A percentile compares a stretch with the other conserved stretches of the same genome.
phyloP scores from a whole-genome alignment of 37 sponge, comb jelly and placozoan species.

The Haliclona indistincta region DNA sequence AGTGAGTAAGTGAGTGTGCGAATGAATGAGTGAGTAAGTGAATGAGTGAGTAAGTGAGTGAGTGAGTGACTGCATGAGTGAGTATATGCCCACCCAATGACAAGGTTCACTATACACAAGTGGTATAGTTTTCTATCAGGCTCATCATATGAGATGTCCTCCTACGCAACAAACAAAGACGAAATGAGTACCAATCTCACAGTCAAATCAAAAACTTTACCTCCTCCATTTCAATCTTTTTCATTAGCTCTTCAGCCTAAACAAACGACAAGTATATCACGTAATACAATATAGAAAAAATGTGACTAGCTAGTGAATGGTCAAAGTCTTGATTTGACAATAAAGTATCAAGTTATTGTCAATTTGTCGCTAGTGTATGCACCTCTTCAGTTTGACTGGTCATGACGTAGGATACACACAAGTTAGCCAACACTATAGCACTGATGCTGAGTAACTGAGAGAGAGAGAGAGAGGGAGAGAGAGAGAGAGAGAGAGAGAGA shows the following conservation, averaged over 20 bases:
- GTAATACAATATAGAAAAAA: no score
- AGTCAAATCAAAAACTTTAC: constrained; percentile 12
- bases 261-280: neutral
- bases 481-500: no score
- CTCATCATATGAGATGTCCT: constrained; percentile 90
- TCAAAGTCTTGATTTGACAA: no score
- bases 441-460: constrained; percentile 82
- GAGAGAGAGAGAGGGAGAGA: neutral
- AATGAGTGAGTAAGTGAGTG: no score
- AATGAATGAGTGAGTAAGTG: no score
- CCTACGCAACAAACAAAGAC: no score
- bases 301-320: no score
- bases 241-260: constrained; percentile 98
- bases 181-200: neutral
- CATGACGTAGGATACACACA: constrained; percentile 99
- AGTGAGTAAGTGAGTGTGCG: no score
- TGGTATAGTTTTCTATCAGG: constrained; percentile 96
- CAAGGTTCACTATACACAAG: constrained; percentile 96
- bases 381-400: constrained; percentile 94
- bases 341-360: no score
- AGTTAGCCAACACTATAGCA: constrained; percentile 97
- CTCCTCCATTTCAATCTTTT: constrained; percentile 99
- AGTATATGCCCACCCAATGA: constrained; percentile 78
- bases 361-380: no score
- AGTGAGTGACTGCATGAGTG: neutral